phyloP scores from a whole-genome alignment of 2,113 vertebrate genomes.

The Columba livia region DNA sequence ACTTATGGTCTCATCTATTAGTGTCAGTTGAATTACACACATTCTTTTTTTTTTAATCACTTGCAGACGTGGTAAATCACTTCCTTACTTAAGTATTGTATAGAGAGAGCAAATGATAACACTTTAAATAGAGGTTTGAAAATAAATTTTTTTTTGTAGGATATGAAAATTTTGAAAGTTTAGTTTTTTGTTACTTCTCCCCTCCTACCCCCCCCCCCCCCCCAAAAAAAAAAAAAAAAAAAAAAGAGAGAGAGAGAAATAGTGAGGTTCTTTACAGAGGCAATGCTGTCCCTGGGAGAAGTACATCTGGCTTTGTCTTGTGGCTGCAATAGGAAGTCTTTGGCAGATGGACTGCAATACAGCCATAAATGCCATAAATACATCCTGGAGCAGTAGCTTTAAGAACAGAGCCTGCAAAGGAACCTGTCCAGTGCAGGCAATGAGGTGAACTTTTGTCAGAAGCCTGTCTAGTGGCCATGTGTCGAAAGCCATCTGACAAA shows the following conservation, averaged over 20 bases:
- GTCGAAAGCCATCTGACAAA: neutral
- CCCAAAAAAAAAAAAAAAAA: neutral
- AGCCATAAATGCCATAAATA: neutral
- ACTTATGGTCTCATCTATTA: neutral
- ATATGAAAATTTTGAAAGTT: neutral
- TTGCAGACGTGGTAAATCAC: neutral
- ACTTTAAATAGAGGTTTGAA: neutral
- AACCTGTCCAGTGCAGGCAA: neutral
- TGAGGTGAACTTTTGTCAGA: neutral
- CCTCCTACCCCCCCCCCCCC: no score
- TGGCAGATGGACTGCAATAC: neutral
- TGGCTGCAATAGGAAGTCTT: neutral
- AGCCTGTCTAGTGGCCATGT: neutral
- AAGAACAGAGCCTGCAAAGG: neutral
- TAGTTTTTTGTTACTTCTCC: accelerated
- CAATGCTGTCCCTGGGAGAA: neutral
- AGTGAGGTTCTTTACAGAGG: neutral
- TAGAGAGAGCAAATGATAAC: neutral
- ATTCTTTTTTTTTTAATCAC: neutral
- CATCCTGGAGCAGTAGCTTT: neutral
- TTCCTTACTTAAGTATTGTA: neutral
- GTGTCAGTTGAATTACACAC: neutral
- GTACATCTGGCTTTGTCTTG: neutral
- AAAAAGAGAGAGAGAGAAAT: neutral
- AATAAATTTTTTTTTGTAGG: neutral